phyloP scores from a whole-genome alignment of 2,113 vertebrate species.

The Brachypodius melanocephalos region DNA sequence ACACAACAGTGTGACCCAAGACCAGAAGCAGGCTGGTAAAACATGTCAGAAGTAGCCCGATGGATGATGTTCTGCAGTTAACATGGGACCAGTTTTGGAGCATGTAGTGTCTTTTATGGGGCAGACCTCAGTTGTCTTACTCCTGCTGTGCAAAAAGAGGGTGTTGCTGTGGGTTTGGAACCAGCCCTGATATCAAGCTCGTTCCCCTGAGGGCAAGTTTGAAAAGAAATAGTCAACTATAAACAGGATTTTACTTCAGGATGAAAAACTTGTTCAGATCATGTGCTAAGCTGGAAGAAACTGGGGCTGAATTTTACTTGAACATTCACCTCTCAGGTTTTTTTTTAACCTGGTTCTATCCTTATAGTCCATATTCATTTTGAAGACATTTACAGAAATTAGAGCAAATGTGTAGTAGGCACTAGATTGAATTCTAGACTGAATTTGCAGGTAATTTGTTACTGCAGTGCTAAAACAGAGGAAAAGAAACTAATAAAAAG shows the following conservation, averaged over 20 bases:
- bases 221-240: neutral
- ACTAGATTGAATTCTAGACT: neutral
- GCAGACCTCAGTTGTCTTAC: neutral
- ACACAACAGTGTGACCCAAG: neutral
- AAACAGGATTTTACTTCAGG: neutral
- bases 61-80: neutral
- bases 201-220: neutral
- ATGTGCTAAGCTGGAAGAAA: neutral
- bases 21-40: neutral
- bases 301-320: neutral
- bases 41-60: neutral
- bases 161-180: neutral
- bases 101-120: neutral
- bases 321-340: neutral
- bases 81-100: neutral
- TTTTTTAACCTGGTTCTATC: neutral
- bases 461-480: accelerated
- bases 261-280: neutral
- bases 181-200: neutral
- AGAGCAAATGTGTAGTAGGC: neutral
- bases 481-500: neutral
- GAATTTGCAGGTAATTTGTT: neutral
- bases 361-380: neutral
- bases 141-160: neutral
- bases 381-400: neutral